Percentiles rank a stretch among this genome's conserved stretches.
Conservation (phyloP, 2,888 invertebrate species). For the Microplitis deprimator region DNA sequence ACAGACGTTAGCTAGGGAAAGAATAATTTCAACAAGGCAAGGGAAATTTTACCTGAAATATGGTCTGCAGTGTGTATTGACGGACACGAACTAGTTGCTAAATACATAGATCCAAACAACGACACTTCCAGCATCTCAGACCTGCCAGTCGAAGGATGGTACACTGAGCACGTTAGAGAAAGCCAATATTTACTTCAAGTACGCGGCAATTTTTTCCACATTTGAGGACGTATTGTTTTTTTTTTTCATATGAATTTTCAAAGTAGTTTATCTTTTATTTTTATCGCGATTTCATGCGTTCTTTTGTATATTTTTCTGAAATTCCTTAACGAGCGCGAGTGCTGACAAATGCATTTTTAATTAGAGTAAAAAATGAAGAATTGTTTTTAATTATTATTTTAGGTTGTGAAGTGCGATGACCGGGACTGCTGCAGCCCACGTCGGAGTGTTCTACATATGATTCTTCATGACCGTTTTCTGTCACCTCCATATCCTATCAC, state of each 20-base stretch:
- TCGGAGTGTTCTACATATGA: slow-evolving; percentile 19
- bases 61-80: slow-evolving; percentile 60
- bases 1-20: slow-evolving; percentile 60
- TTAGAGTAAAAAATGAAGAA: slow-evolving; percentile 15
- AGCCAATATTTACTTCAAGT: slow-evolving; percentile 54
- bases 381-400: slow-evolving; percentile 45
- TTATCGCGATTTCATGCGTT: slow-evolving; percentile 38
- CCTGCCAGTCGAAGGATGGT: slow-evolving; percentile 48
- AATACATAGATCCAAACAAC: slow-evolving; percentile 34
- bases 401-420: slow-evolving; percentile 45
- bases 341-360: slow-evolving; percentile 38
- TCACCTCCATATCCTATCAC: slow-evolving; percentile 51
- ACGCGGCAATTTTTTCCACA: background rate
- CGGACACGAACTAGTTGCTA: slow-evolving; percentile 46
- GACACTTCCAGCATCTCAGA: slow-evolving; percentile 37
- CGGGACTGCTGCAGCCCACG: slow-evolving; percentile 50
- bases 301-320: slow-evolving; percentile 43
- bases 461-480: slow-evolving; percentile 30
- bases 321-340: slow-evolving; percentile 38
- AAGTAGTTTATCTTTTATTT: too few relatives aligned
- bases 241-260: too few relatives aligned
- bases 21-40: slow-evolving; percentile 62
- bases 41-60: slow-evolving; percentile 60
- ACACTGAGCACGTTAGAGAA: slow-evolving; percentile 52
- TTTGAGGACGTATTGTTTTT: too few relatives aligned